These are phyloP conservation scores for Liolophura sinensis DNA, from an alignment of 1,140 invertebrate species.

Conservation along the genomic window DNA sequence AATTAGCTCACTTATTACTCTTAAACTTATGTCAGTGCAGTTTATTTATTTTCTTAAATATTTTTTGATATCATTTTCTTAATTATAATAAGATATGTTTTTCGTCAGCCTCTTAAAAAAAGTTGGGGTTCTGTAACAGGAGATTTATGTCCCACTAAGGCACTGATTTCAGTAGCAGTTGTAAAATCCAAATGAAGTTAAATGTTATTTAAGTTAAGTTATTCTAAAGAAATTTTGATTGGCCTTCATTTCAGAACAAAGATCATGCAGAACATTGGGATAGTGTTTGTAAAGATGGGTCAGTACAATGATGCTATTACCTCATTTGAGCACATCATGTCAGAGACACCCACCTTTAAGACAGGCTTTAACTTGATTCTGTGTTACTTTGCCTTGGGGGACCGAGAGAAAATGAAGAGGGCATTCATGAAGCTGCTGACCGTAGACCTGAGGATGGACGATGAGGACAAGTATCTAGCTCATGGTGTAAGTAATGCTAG, in stretches of 20 bases:
- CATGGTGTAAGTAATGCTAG: conserved; percentile 49
- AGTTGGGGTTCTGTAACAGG: too few relatives aligned
- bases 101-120: too few relatives aligned
- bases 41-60: too few relatives aligned
- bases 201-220: too few relatives aligned
- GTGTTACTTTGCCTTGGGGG: conserved; percentile 90
- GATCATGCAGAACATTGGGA: conserved; percentile 98
- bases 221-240: background rate
- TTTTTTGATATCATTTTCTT: too few relatives aligned
- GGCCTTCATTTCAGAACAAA: conserved; percentile 72
- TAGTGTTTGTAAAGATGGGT: conserved; percentile 93
- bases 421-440: conserved; percentile 89
- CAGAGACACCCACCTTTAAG: conserved; percentile 88
- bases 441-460: conserved; percentile 81
- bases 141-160: too few relatives aligned
- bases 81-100: too few relatives aligned
- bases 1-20: too few relatives aligned
- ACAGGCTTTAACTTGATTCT: conserved; percentile 87
- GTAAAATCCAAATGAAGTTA: too few relatives aligned
- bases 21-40: too few relatives aligned
- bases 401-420: conserved; percentile 92
- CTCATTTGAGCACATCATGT: conserved; percentile 98
- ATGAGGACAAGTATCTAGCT: conserved; percentile 75
- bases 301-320: conserved; percentile 94
- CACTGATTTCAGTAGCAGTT: too few relatives aligned